Conservation (phyloP, 35 echinoderm and acorn worm genomes). For the Acanthaster planci region DNA sequence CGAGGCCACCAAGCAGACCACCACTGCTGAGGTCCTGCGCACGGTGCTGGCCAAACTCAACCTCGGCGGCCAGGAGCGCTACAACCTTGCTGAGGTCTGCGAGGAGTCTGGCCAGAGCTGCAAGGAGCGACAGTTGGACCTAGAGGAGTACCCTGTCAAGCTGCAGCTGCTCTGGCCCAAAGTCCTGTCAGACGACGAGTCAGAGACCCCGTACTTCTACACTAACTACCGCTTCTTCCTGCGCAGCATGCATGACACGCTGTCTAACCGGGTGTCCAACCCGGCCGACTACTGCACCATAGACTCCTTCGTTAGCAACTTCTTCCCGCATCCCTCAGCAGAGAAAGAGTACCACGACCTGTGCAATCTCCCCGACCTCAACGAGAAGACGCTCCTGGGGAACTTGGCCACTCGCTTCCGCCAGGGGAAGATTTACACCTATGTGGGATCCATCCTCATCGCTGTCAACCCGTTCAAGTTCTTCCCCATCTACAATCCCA, state of each 20-base stretch:
- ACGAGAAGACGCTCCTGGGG: slow-evolving; percentile 82
- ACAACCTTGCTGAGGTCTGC: slow-evolving; percentile 77
- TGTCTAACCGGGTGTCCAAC: slow-evolving; percentile 49
- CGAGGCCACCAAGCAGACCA: slow-evolving; percentile 92
- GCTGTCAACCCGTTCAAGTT: slow-evolving; percentile 94
- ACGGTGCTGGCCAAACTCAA: slow-evolving; percentile 59
- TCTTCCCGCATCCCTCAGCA: slow-evolving; percentile 77
- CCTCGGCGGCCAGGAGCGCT: slow-evolving; percentile 53
- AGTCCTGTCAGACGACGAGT: slow-evolving; percentile 48
- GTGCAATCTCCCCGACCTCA: slow-evolving; percentile 97
- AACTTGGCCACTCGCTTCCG: slow-evolving; percentile 85
- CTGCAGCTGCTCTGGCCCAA: slow-evolving; percentile 95
- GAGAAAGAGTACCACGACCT: slow-evolving; percentile 93
- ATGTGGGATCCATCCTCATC: slow-evolving; percentile 96
- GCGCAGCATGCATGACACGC: slow-evolving; percentile 66
- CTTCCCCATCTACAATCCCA: slow-evolving; percentile 93
- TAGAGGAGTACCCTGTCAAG: slow-evolving; percentile 77
- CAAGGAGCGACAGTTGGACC: slow-evolving; percentile 65
- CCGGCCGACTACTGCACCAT: slow-evolving; percentile 71
- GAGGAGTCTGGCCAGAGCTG: slow-evolving; percentile 82
- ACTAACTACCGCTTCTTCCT: slow-evolving; percentile 93
- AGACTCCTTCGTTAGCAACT: slow-evolving; percentile 95
- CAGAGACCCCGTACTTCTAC: slow-evolving; percentile 50
- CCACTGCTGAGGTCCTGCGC: slow-evolving; percentile 49
- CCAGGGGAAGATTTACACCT: slow-evolving; percentile 98